Evolutionary conservation across 2,797 vertebrate species (phyloP), one percentile per base, ranked within the genome.

Genomic region (Smutsia temminckii): DNA sequence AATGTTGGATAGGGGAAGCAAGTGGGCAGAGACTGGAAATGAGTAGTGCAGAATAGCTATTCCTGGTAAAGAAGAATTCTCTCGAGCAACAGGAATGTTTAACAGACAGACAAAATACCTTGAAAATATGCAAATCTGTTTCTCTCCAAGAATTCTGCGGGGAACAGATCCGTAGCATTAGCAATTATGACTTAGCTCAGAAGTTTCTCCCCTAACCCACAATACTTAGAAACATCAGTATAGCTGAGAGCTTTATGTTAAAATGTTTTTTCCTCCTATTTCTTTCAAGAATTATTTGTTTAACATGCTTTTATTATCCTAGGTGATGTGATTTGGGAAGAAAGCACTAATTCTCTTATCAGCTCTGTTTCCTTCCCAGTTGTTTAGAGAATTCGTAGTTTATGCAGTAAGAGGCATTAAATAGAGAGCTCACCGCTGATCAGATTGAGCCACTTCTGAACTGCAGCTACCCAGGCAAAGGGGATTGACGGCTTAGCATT

Each of bases 271-370:
- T 11, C 46, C 94, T 68, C 53, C 59, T 85, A 1, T 91, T 90
- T 93, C 89, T 97, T 96, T 96, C 46, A 59, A 93, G 2, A 13
- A 86, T 97, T 98, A 89, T 96, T 3, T 96, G 96, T 97, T 97
- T 97, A 97, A 96, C 97, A 55, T 69, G 93, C 71, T 94, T 98
- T 97, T 97, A 96, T 98, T 98, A 97, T 98, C 94, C 97, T 94
- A 96, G 97, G 96, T 98, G 97, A 95, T 97, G 49, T 88, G 97
- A 98, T 98, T 93, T 96, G 90, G 94, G 94, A 94, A 93, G 69
- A 72, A 92, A 95, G 86, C 90, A 92, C 97, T 97, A 96, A 97
- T 98, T 98, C 97, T 97, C 97, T 98, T 97, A 98, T 97, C 97
- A 98, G 97, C 96, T 96, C 95, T 89, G 16, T 97, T 97, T 98